phyloP scores from a whole-genome alignment of 2,888 invertebrate species.

The Rotaria socialis region DNA sequence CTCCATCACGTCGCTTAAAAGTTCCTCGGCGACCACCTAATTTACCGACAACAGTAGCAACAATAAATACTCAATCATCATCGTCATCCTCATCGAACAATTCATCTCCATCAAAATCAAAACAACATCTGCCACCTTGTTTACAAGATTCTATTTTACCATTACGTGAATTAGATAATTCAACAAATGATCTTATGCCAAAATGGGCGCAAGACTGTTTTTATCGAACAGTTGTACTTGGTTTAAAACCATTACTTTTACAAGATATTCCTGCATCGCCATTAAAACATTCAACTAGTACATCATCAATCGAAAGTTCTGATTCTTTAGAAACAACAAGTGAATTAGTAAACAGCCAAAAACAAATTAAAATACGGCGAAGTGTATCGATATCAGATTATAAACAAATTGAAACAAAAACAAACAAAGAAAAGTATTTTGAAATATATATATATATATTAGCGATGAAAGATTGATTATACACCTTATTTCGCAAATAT shows the following conservation, averaged over 20 bases:
- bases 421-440: neutral
- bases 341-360: neutral
- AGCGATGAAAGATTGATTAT: too few species aligned
- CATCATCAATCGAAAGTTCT: neutral
- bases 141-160: neutral
- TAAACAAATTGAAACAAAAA: neutral
- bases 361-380: neutral
- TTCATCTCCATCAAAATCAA: constrained; percentile 1
- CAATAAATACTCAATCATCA: neutral
- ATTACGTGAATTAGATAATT: neutral
- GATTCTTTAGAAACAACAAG: constrained; percentile 4
- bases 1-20: neutral
- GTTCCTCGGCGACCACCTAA: neutral
- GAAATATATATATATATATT: too few species aligned
- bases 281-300: constrained; percentile 10
- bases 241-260: constrained; percentile 8
- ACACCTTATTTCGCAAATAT: too few species aligned
- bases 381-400: constrained; percentile 4
- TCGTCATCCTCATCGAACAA: neutral
- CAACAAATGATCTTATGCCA: neutral
- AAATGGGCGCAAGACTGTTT: constrained; percentile 35
- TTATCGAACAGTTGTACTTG: constrained; percentile 27
- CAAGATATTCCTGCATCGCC: neutral
- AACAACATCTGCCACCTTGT: neutral
- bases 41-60: neutral